Conservation (phyloP, 2,113 vertebrate species). For the Lagopus muta region DNA sequence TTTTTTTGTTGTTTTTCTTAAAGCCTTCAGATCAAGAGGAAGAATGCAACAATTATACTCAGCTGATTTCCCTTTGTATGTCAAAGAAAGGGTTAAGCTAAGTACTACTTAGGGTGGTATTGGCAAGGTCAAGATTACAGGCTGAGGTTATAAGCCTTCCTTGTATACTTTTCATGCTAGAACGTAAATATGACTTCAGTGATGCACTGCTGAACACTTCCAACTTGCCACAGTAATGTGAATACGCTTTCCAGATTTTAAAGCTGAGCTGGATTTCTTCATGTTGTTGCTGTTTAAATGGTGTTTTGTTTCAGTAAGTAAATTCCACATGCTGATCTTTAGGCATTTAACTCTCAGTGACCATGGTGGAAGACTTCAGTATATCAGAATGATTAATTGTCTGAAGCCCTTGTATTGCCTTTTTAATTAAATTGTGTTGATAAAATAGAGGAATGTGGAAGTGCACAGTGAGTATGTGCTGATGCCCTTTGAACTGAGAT, state of each 20-base stretch:
- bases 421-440: neutral
- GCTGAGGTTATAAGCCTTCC: neutral
- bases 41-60: neutral
- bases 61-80: neutral
- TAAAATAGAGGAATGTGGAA: neutral
- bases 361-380: neutral
- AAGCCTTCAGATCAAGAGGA: neutral
- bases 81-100: neutral
- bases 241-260: neutral
- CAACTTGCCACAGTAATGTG: neutral
- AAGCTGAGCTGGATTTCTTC: neutral
- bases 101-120: accelerated
- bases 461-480: neutral
- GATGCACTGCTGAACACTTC: neutral
- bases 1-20: neutral
- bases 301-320: neutral
- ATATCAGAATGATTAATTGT: neutral
- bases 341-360: neutral
- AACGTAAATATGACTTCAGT: neutral
- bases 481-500: neutral
- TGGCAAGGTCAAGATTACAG: neutral
- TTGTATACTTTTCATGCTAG: neutral
- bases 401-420: neutral
- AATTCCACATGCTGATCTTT: neutral
- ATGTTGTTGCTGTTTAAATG: neutral